Percentiles rank a stretch among this genome's conserved stretches.
Conservation (phyloP, 2,113 vertebrate genomes). For the Romanogobio albipinnatus region DNA sequence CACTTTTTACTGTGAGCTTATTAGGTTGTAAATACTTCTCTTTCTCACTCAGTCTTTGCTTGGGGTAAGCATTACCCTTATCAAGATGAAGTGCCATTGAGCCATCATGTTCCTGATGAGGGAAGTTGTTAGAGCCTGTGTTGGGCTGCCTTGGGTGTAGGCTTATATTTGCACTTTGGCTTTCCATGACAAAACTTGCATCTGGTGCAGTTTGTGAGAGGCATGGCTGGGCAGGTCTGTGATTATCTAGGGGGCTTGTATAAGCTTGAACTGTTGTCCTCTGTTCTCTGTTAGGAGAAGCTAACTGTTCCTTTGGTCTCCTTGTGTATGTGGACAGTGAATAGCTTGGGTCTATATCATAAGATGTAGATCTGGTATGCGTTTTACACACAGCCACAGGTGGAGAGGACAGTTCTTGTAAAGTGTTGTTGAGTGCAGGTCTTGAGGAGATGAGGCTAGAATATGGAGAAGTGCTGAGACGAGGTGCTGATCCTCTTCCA, state of each 20-base stretch:
- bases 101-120: slow-evolving; percentile 13
- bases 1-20: background rate
- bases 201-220: slow-evolving; percentile 20
- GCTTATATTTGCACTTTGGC: slow-evolving; percentile 30
- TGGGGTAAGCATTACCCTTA: slow-evolving; percentile 1
- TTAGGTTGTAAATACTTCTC: background rate
- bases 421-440: slow-evolving; percentile 54
- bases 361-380: slow-evolving; percentile 20
- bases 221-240: slow-evolving; percentile 35
- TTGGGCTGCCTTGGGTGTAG: slow-evolving; percentile 31
- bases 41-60: slow-evolving; percentile 19
- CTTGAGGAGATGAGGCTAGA: slow-evolving; percentile 68
- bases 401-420: slow-evolving; percentile 47
- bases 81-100: slow-evolving; percentile 19
- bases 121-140: slow-evolving; percentile 15
- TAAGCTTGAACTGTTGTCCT: slow-evolving; percentile 8
- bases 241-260: slow-evolving; percentile 6
- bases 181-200: slow-evolving; percentile 19
- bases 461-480: slow-evolving; percentile 73
- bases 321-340: slow-evolving; percentile 31
- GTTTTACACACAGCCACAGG: background rate
- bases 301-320: background rate
- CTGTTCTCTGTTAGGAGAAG: slow-evolving; percentile 11
- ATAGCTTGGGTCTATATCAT: slow-evolving; percentile 20
- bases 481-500: slow-evolving; percentile 62